Evolutionary conservation across 2,113 vertebrate species (phyloP), one percentile per base, ranked within the genome.

Genomic region (Hippolais icterina): DNA sequence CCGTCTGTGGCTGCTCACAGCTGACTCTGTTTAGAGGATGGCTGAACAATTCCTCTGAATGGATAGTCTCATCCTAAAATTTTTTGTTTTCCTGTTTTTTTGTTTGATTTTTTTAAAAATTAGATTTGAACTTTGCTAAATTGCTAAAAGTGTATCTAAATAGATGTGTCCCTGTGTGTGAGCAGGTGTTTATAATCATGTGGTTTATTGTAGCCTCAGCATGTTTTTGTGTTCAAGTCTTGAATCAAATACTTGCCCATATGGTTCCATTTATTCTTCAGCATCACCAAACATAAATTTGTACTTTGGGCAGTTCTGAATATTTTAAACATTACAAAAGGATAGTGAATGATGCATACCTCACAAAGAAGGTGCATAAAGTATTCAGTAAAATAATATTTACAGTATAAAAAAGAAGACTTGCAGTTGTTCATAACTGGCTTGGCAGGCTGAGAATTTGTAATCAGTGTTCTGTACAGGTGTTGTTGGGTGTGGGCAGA

Each of bases 91-190:
- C 25, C 46, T 28, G 15, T 1, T 24, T 3, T 10, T n/a, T 16
- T 19, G 15, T 35, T 42, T 16, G 1, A 7, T 25, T 12, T 10
- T 47, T 16, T 33, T 8, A 2, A 4, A 2, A 4, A 15, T 35
- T 69, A 17, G 2, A 15, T 83, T 72, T 83, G 27, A 89, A 44
- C 39, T n/a, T 54, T 15, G 10, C 56, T 39, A 39, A 15, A 17
- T 31, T 74, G n/a, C 20, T 57, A 6, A 14, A 84, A 44, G 15
- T 11, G 0, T 78, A 2, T 53, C 28, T 61, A 68, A 42, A 46
- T 33, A 24, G 12, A 8, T 37, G 7, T 23, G 12, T 42, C 7
- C 29, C 16, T 37, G 2, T 31, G 24, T 28, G 12, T 25, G 17
- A 52, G 15, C 25, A 41, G 6, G 13, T 78, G 10, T 69, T 69